A percentile compares a stretch with the other conserved stretches of the same genome.
These are phyloP conservation scores for Margarornis squamiger DNA, from an alignment of 2,797 vertebrate species.

Conservation along the genomic window DNA sequence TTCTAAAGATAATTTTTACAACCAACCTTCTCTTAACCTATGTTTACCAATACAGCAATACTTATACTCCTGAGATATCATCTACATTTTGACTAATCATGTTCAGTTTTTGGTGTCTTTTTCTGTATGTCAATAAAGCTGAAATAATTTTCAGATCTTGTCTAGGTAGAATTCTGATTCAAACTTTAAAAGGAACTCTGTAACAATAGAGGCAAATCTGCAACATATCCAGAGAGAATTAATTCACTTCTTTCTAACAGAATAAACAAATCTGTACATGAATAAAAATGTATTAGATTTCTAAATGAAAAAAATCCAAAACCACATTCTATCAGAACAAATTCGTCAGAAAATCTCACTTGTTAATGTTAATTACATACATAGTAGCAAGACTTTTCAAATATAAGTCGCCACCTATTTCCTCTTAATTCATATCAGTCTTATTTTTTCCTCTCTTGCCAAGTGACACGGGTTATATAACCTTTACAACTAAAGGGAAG, in stretches of 20 bases:
- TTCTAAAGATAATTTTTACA: not conserved
- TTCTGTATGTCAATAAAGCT: not conserved
- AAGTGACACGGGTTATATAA: not conserved
- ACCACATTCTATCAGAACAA: not conserved
- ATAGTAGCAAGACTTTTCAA: not conserved
- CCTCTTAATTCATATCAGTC: not conserved
- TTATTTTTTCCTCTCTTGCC: not conserved
- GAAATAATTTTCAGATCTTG: conserved; percentile 23
- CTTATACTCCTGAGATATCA: not conserved
- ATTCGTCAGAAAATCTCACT: not conserved
- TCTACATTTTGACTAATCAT: not conserved
- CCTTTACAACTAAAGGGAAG: not conserved
- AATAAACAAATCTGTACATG: conserved; percentile 5
- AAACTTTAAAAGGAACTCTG: not conserved
- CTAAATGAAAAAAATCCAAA: conserved; percentile 18
- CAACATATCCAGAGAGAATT: not conserved
- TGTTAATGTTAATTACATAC: not conserved
- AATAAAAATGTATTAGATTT: conserved; percentile 7
- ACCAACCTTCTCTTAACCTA: not conserved
- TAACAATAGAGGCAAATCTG: not conserved
- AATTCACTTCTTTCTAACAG: conserved; percentile 13
- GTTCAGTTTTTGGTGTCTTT: conserved; percentile 31
- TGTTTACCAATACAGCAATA: not conserved
- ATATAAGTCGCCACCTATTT: not conserved
- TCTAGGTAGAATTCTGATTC: conserved; percentile 9